phyloP scores from a whole-genome alignment of 2,888 invertebrate species.

The Aphodius sticticus region DNA sequence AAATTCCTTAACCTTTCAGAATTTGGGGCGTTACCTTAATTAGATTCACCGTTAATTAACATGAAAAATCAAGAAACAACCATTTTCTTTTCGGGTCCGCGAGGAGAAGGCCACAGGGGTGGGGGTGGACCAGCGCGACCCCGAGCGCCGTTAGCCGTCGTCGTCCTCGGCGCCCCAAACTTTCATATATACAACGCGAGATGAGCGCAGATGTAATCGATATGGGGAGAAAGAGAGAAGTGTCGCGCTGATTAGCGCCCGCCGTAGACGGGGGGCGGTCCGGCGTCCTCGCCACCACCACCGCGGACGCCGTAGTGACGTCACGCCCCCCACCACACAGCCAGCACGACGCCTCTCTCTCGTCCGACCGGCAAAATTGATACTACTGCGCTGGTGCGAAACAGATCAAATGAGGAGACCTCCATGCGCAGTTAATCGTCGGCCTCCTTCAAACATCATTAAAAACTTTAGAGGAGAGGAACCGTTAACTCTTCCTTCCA shows the following conservation, averaged over 20 bases:
- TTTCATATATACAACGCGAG: conserved; percentile 32
- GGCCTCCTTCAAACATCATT: conserved; percentile 43
- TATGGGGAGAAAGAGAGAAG: conserved; percentile 49
- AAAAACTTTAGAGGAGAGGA: conserved; percentile 32
- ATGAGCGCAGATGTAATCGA: conserved; percentile 54
- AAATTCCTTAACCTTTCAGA: too few species aligned
- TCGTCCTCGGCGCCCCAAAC: not conserved
- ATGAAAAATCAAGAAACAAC: not conserved
- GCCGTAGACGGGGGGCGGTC: conserved; percentile 52
- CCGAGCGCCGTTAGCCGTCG: conserved; percentile 4
- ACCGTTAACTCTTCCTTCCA: not conserved
- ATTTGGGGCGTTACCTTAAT: too few species aligned
- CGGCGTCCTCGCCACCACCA: conserved; percentile 52
- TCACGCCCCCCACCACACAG: conserved; percentile 41
- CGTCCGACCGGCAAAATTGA: conserved; percentile 44
- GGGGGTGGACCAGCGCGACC: not conserved
- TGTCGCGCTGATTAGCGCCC: conserved; percentile 58
- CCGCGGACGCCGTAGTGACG: conserved; percentile 41
- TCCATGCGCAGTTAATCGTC: conserved; percentile 42
- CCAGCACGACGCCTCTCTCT: conserved; percentile 46
- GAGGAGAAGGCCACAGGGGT: not conserved
- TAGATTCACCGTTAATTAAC: not conserved
- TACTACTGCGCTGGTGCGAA: conserved; percentile 49
- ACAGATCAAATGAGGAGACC: conserved; percentile 51
- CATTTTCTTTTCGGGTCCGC: not conserved